A percentile compares a stretch with the other conserved stretches of the same genome.
Conservation (phyloP, 53 echinoderm and acorn worm genomes). For the Actinopyga echinites region DNA sequence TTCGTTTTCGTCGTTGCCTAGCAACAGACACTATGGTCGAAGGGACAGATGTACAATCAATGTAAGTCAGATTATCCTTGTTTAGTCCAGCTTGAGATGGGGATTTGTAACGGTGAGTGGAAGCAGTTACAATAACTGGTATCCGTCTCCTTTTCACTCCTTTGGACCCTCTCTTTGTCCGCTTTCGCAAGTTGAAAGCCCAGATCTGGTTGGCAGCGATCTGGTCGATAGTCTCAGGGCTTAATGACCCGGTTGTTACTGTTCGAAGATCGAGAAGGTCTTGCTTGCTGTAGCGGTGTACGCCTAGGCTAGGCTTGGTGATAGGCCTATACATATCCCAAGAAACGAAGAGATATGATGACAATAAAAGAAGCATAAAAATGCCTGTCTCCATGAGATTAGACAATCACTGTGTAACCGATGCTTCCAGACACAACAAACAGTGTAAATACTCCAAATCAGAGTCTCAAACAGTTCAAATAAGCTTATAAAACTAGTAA, state of each 20-base stretch:
- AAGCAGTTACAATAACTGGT: neutral
- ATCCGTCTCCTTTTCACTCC: neutral
- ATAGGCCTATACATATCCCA: neutral
- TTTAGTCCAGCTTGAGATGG: neutral
- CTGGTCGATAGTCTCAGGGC: neutral
- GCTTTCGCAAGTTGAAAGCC: neutral
- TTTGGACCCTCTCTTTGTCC: neutral
- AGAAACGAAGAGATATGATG: too few relatives aligned
- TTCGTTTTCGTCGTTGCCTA: neutral
- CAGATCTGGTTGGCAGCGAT: neutral
- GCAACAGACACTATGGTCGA: neutral
- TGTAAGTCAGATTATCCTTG: neutral
- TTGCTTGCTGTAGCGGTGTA: neutral
- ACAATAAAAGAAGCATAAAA: too few relatives aligned
- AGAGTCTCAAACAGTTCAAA: too few relatives aligned
- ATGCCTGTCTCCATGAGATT: too few relatives aligned
- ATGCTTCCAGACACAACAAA: too few relatives aligned
- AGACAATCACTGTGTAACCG: too few relatives aligned
- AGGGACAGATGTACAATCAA: neutral
- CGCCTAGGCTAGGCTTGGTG: neutral
- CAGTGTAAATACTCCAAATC: too few relatives aligned
- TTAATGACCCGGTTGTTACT: neutral
- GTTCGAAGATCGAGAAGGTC: neutral
- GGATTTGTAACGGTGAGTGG: neutral
- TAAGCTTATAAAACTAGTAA: too few relatives aligned